phyloP scores from a whole-genome alignment of 2,797 vertebrate species.

The Acridotheres tristis region DNA sequence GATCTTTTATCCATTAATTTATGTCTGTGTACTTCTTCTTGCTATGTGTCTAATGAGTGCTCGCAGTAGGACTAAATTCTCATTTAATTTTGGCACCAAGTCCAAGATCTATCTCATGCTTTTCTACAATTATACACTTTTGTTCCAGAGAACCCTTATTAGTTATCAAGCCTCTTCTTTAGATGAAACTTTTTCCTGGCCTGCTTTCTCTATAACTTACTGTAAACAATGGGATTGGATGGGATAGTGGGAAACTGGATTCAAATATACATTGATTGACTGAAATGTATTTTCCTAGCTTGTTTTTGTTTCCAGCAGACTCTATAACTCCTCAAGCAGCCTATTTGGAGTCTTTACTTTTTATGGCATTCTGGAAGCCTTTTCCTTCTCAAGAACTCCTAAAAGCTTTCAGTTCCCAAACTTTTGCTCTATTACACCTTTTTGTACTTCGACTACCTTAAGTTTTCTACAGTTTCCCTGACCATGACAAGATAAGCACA shows the following conservation, averaged over 20 bases:
- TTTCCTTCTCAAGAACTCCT: not conserved
- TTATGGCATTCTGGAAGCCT: not conserved
- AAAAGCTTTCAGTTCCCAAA: not conserved
- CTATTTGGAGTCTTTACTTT: not conserved
- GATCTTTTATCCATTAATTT: not conserved
- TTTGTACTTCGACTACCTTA: not conserved
- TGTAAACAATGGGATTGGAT: not conserved
- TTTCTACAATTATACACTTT: not conserved
- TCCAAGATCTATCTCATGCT: not conserved
- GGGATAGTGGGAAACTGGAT: not conserved
- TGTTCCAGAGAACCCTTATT: not conserved
- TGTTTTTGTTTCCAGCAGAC: not conserved
- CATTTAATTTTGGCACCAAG: not conserved
- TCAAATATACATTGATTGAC: not conserved
- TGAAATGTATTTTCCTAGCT: not conserved
- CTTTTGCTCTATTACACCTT: not conserved
- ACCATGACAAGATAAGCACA: not conserved
- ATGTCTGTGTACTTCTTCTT: not conserved
- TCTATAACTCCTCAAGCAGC: not conserved
- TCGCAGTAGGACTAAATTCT: not conserved
- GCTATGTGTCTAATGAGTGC: not conserved
- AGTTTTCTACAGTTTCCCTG: not conserved
- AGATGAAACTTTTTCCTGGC: rapidly evolving
- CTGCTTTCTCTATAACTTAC: not conserved
- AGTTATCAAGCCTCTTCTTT: not conserved